A percentile compares a stretch with the other conserved stretches of the same genome.
Conservation (phyloP, 2,888 invertebrate genomes). For the Drosophila tanythrix region DNA sequence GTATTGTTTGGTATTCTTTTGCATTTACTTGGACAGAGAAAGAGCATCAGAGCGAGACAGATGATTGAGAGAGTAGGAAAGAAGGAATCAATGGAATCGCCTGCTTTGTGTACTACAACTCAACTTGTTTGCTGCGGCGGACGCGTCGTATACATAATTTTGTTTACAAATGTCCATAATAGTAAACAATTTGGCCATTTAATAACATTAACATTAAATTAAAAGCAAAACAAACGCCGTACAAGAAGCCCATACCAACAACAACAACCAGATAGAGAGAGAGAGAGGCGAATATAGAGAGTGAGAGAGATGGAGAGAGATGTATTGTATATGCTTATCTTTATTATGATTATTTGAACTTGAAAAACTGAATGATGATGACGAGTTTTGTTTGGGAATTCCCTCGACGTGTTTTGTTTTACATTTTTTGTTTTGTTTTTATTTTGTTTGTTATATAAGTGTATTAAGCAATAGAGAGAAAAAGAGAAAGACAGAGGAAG, state of each 20-base stretch:
- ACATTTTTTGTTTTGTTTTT: constrained; percentile 24
- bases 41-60: constrained; percentile 18
- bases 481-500: neutral
- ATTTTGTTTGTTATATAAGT: constrained; percentile 30
- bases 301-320: constrained; percentile 6
- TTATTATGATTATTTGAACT: constrained; percentile 81
- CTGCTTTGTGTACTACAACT: constrained; percentile 61
- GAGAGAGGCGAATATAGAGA: neutral
- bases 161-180: constrained; percentile 78
- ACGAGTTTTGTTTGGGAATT: constrained; percentile 82
- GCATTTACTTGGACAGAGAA: constrained; percentile 27
- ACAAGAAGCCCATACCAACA: constrained; percentile 52
- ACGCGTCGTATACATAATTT: constrained; percentile 79
- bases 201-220: constrained; percentile 82
- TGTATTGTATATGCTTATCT: constrained; percentile 67
- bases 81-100: constrained; percentile 67
- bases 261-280: constrained; percentile 13
- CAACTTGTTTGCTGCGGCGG: constrained; percentile 49
- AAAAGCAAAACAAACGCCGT: constrained; percentile 78
- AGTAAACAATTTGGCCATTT: constrained; percentile 83
- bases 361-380: constrained; percentile 71
- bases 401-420: constrained; percentile 52
- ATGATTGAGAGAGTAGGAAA: neutral
- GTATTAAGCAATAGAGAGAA: constrained; percentile 3
- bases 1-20: constrained; percentile 60